Base-by-base conservation (phyloP, 1,140 invertebrate genomes). In the Laupala kohalensis region DNA sequence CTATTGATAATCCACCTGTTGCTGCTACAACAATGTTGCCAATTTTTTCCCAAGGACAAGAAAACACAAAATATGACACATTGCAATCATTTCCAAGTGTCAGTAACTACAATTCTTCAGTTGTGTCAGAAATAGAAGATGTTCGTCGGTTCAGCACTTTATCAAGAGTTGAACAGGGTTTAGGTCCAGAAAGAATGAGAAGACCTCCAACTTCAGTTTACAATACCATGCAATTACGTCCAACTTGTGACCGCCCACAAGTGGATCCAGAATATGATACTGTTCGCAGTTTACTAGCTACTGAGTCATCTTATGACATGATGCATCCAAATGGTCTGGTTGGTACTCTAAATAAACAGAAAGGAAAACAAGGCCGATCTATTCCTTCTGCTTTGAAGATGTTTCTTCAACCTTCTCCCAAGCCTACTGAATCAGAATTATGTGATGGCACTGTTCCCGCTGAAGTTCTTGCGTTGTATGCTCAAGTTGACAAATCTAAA, bases 401-500 rank as follows among this genome's bases (percentile, higher is more conserved):
- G 19, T 71, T 71, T 13, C 71, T 67, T 37, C 66, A 66, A 27
- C 63, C 71, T 1, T 68, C 71, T 25, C 3, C 71, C 12, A 71
- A 67, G 63, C 30, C 25, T 19, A 26, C 64, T 29, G 64, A 71
- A 62, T 53, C 29, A 37, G 71, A 62, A 15, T 66, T 62, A 25
- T 70, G 29, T n/a, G 69, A 67, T 53, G 64, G 25, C 13, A 28
- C 28, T 27, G 72, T 71, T 15, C 73, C 30, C 29, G 53, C 69
- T 13, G 74, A 62, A 26, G 65, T 69, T 25, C 62, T 71, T 28
- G 72, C 72, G 25, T 25, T 74, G 15, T 74, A 74, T 53, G 74
- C 74, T 3, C 69, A 73, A 30, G 74, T 74, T 13, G 74, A 74
- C 27, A 71, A 70, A 30, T 23, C 69, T 13, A 74, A 74, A 30